Evolutionary conservation across 2,797 vertebrate species (phyloP), one percentile per base, ranked within the genome.

Genomic region (Oreochromis grahami): DNA sequence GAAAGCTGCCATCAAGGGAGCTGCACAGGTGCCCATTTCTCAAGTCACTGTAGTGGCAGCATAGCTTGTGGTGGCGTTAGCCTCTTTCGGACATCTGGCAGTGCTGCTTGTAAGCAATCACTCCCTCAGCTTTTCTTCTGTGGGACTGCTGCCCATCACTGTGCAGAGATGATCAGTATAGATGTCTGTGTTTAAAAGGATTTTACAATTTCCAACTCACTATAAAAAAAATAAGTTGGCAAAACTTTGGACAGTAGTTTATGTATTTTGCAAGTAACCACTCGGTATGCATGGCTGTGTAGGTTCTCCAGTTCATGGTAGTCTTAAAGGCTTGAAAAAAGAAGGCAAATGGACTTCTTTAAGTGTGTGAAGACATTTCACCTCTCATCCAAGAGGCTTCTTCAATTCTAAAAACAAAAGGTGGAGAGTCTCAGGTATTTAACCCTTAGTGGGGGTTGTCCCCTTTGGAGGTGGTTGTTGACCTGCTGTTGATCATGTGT

Each of bases 41-140:
- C 83, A 51, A 19, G 85, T 91, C 87, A 48, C 88, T 68, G 86
- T 87, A 84, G 84, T 17, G 87, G 85, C 87, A 80, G 58, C 84
- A 70, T 70, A 43, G 21, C 21, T 70, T 70, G 38, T 4, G 65
- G 65, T 17, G 63, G n/a, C 1, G 3, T 43, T 24, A 68, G 4
- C 13, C 36, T 43, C 21, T 68, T 68, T 26, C 8, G 4, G 76
- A 87, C 80, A 86, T 78, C 68, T 84, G 84, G 51, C 32, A 3
- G 60, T 38, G 70, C 34, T 12, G 13, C 63, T 77, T 78, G 15
- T 83, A 17, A 34, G 48, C 55, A 29, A 36, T 81, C 41, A 7
- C 53, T 43, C 68, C 68, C 56, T 70, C 36, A 58, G 55, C 36
- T 24, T 60, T 24, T 34, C 17, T 60, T 24, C 14, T 52, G 19